A percentile compares a stretch with the other conserved stretches of the same genome.
Evolutionary conservation across 2,797 vertebrate genomes (phyloP).

Genomic region (Lycodopsis pacificus): DNA sequence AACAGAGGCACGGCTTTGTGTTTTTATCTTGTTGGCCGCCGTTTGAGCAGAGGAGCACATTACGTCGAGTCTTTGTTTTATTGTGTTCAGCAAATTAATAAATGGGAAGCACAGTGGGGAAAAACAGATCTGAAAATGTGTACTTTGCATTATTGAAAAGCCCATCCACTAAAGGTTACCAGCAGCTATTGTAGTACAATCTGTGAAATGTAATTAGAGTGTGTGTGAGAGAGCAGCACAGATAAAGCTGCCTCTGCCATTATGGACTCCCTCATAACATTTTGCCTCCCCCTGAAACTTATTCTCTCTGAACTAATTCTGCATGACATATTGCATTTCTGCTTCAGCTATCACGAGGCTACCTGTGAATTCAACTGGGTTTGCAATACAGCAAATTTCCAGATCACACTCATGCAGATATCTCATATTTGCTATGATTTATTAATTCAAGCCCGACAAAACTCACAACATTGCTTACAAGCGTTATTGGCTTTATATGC

Average conservation of each 20-base stretch:
- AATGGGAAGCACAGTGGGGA: constrained; percentile 84
- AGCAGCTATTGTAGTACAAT: constrained; percentile 88
- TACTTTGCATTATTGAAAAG: constrained; percentile 90
- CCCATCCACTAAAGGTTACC: constrained; percentile 89
- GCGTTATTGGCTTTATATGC: constrained; percentile 61
- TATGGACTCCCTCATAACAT: constrained; percentile 84
- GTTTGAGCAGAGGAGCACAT: constrained; percentile 85
- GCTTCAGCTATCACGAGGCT: constrained; percentile 86
- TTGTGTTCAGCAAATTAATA: constrained; percentile 91
- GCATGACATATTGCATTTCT: constrained; percentile 89
- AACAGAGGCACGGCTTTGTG: constrained; percentile 75
- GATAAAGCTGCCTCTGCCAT: constrained; percentile 83
- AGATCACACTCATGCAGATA: constrained; percentile 82
- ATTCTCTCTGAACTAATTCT: constrained; percentile 89
- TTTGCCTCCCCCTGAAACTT: constrained; percentile 84
- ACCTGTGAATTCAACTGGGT: constrained; percentile 86
- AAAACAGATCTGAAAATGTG: constrained; percentile 89
- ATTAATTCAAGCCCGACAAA: constrained; percentile 83
- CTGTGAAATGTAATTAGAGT: constrained; percentile 89
- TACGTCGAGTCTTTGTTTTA: constrained; percentile 87
- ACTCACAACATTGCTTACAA: constrained; percentile 75
- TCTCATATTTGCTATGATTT: constrained; percentile 81
- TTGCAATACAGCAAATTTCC: constrained; percentile 82
- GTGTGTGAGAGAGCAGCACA: constrained; percentile 72
- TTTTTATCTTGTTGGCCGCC: constrained; percentile 81